Evolutionary conservation across 2,888 invertebrate genomes (phyloP), one percentile per base, ranked within the genome.

Genomic region (Eristalis tenax): DNA sequence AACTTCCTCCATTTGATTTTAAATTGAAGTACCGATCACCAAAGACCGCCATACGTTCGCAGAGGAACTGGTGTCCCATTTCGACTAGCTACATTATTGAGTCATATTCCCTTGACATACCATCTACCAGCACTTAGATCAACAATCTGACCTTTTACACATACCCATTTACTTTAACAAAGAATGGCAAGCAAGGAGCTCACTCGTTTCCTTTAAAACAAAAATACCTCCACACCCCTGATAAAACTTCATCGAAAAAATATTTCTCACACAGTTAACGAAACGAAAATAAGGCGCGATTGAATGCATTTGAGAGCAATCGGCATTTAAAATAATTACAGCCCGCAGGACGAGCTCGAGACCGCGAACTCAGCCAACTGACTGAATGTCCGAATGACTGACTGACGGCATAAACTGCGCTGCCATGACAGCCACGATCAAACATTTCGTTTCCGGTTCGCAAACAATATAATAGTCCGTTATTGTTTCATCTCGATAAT

Each of bases 401-500:
- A 87, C 68, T 87, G 87, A 87, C 87, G 83, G 79, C 76, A 63
- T 83, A 87, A 87, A 83, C 69, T 80, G 83, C 73, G 64, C 50
- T 68, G 75, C 79, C 87, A 76, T 83, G 87, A 87, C 87, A 87
- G 87, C 71, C 87, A 83, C 83, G 87, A 87, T 87, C 87, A 87
- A 87, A 87, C 87, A 83, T 83, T 87, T 83, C 79, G 76, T 87
- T 87, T 87, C 87, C 87, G 87, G 87, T 83, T 87, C 68, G 79
- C 87, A 87, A 87, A 87, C 87, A 83, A 87, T 87, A 83, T 87
- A 87, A 87, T 87, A 87, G 87, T 79, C 87, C 87, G 87, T 87
- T 87, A 87, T 87, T 87, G 87, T 87, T 87, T 83, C 87, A 87
- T 87, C 87, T 87, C 83, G 87, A 87, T 87, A 87, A 87, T 87